These are phyloP conservation scores for Toxonevra muliebris DNA, from an alignment of 2,888 invertebrate genomes.

Conservation along the genomic window DNA sequence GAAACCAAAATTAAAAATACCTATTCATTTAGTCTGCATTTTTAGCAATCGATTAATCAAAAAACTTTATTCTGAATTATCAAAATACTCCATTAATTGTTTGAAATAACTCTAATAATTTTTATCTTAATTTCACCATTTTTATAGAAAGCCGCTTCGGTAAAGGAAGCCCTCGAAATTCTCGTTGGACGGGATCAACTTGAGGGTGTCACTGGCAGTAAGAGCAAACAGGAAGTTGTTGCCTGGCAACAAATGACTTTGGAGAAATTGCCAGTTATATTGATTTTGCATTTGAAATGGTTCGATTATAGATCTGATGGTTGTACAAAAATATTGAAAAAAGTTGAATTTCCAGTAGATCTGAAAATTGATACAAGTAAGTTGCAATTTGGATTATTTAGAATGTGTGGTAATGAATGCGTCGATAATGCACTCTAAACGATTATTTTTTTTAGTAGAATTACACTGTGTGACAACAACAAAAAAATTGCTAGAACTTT, in stretches of 20 bases:
- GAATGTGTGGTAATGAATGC: background rate
- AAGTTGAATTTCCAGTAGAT: constrained; percentile 88
- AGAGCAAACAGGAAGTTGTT: constrained; percentile 83
- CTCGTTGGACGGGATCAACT: constrained; percentile 85
- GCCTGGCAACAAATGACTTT: constrained; percentile 91
- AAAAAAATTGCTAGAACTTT: no score
- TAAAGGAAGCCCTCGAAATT: constrained; percentile 87
- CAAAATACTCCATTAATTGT: no score
- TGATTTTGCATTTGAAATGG: constrained; percentile 92
- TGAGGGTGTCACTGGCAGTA: constrained; percentile 85
- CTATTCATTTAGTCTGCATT: background rate
- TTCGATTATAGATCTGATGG: constrained; percentile 90
- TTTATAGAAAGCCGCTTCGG: constrained; percentile 79
- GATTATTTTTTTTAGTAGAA: no score
- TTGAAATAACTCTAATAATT: no score
- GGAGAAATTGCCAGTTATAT: constrained; percentile 87
- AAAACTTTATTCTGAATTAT: no score
- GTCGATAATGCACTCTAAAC: no score
- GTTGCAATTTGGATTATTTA: constrained; percentile 53
- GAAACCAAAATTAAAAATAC: no score
- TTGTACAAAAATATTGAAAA: constrained; percentile 91
- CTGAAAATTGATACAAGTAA: constrained; percentile 88
- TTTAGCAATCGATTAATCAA: no score
- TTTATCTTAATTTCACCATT: constrained; percentile 7
- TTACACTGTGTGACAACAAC: no score